These are phyloP conservation scores for Spermophilus dauricus DNA, from an alignment of 2,113 vertebrate species.

Conservation along the genomic window DNA sequence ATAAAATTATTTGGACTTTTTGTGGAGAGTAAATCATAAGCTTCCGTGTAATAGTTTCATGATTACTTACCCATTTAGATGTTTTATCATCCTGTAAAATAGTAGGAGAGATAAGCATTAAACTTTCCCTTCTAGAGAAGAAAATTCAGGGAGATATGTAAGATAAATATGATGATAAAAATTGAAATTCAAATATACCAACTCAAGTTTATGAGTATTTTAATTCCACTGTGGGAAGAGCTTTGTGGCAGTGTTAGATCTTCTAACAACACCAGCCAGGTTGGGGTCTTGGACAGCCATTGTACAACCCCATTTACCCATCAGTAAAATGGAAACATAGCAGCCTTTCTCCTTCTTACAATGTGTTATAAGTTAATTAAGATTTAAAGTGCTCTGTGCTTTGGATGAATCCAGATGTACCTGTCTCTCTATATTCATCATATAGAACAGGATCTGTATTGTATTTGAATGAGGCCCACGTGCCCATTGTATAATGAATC, in stretches of 20 bases:
- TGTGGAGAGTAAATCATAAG: not conserved
- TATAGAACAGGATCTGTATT: not conserved
- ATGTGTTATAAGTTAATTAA: conserved; percentile 1
- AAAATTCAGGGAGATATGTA: not conserved
- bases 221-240: not conserved
- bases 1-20: not conserved
- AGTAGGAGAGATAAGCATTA: not conserved
- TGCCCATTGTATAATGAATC: not conserved
- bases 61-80: not conserved
- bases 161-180: not conserved
- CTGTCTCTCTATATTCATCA: not conserved
- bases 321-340: not conserved
- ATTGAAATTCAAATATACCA: conserved; percentile 3
- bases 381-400: not conserved
- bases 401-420: not conserved
- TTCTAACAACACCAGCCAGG: not conserved
- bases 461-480: not conserved
- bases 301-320: not conserved
- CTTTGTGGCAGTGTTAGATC: not conserved
- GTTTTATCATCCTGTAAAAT: conserved; percentile 8
- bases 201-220: not conserved
- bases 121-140: conserved; percentile 19
- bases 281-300: not conserved
- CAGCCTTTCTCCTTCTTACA: not conserved
- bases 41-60: not conserved